These are phyloP conservation scores for Liolophura sinensis DNA, from an alignment of 1,140 invertebrate species.

Conservation along the genomic window DNA sequence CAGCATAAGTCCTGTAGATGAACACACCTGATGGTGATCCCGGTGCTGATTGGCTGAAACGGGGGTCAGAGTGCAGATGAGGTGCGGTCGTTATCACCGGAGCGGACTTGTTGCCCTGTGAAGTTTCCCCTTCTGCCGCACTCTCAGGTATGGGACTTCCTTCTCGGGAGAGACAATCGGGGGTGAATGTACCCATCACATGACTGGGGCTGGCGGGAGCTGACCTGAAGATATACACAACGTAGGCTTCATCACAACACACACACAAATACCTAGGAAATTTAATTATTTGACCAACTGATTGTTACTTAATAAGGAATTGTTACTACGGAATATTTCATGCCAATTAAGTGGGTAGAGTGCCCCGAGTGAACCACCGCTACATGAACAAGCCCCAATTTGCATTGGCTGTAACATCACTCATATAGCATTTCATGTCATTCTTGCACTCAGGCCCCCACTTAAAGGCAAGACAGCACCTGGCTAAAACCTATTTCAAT, in stretches of 20 bases:
- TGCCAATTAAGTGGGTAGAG: too few relatives aligned
- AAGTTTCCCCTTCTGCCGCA: slow-evolving; percentile 25
- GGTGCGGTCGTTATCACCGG: slow-evolving; percentile 15
- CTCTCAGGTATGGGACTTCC: slow-evolving; percentile 62
- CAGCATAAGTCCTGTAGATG: too few relatives aligned
- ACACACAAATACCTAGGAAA: neutral
- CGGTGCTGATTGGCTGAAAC: slow-evolving; percentile 71
- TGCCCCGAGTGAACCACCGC: too few relatives aligned
- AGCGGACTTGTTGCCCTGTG: slow-evolving; percentile 9
- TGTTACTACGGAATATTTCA: too few relatives aligned
- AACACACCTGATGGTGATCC: slow-evolving; percentile 65
- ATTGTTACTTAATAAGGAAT: neutral
- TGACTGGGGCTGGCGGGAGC: slow-evolving; percentile 92
- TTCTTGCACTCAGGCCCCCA: too few relatives aligned
- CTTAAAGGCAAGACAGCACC: too few relatives aligned
- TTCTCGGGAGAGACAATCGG: slow-evolving; percentile 85
- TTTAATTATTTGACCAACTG: neutral
- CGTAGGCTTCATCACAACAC: neutral
- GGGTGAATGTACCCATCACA: slow-evolving; percentile 80
- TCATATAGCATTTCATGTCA: too few relatives aligned
- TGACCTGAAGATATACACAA: slow-evolving; percentile 66
- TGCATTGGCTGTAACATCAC: too few relatives aligned
- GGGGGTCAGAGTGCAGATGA: slow-evolving; percentile 33
- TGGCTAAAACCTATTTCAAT: too few relatives aligned
- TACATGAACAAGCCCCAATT: too few relatives aligned